Evolutionary conservation across 2,888 invertebrate genomes (phyloP).

Genomic region (Creontiades dilutus): DNA sequence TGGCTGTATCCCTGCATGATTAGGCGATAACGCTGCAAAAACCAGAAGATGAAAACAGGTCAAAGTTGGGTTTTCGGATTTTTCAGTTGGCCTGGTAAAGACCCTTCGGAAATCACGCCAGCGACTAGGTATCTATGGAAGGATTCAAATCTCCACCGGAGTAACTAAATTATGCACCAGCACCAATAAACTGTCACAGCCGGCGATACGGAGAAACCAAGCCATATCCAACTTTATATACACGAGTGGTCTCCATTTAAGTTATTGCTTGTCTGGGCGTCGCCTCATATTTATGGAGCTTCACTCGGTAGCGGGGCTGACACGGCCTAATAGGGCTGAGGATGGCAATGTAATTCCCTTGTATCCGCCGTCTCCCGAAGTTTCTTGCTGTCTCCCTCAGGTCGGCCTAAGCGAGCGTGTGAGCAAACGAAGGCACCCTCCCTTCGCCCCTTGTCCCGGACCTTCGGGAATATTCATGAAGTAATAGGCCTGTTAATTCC

Average conservation of each 20-base stretch:
- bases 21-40: no score
- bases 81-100: no score
- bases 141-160: not conserved
- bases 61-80: no score
- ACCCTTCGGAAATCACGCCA: not conserved
- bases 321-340: slow-evolving; percentile 1
- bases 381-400: slow-evolving; percentile 9
- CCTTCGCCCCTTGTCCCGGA: not conserved
- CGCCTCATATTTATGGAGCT: not conserved
- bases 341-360: slow-evolving; percentile 31
- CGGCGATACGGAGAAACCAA: not conserved
- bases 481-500: slow-evolving; percentile 61
- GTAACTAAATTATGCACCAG: not conserved
- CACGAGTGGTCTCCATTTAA: not conserved
- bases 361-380: not conserved
- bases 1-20: no score
- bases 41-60: no score
- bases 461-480: slow-evolving; percentile 65
- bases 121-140: not conserved
- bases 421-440: slow-evolving; percentile 24
- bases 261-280: not conserved
- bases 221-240: slow-evolving; percentile 1
- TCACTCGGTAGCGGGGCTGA: not conserved
- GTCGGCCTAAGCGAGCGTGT: slow-evolving; percentile 22
- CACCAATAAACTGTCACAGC: not conserved